Conservation (phyloP, 1,140 invertebrate species). For the Monomorium pharaonis region DNA sequence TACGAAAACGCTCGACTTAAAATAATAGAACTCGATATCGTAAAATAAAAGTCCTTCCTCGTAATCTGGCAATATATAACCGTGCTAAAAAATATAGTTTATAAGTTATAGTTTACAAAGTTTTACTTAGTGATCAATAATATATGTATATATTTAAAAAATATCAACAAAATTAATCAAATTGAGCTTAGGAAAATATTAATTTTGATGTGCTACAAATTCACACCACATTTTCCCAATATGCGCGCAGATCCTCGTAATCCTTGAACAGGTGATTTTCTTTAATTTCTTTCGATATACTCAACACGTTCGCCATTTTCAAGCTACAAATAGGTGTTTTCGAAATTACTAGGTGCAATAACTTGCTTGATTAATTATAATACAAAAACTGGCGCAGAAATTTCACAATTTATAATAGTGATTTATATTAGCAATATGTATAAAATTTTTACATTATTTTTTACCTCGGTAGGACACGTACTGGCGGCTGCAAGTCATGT, state of each 20-base stretch:
- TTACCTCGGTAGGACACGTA: conserved; percentile 79
- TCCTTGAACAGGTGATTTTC: conserved; percentile 68
- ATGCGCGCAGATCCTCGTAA: conserved; percentile 77
- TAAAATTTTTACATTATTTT: not conserved
- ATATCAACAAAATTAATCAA: not conserved
- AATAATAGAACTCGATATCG: conserved; percentile 69
- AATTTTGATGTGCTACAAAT: not conserved
- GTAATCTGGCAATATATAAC: conserved; percentile 78
- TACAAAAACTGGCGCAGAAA: not conserved
- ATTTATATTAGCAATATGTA: conserved; percentile 4
- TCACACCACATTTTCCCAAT: conserved; percentile 83
- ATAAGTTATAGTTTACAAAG: not conserved
- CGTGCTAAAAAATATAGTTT: conserved; percentile 73
- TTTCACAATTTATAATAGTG: not conserved
- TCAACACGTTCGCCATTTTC: conserved; percentile 74
- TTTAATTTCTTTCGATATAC: conserved; percentile 74
- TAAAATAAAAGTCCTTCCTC: conserved; percentile 73
- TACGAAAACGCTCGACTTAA: conserved; percentile 55
- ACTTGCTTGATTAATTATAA: conserved; percentile 2
- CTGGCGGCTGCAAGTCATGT: conserved; percentile 53
- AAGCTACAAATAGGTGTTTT: conserved; percentile 69
- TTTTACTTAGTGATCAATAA: not conserved
- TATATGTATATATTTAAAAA: not conserved
- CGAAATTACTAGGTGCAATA: not conserved
- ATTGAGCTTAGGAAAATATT: not conserved